Conservation (phyloP, 2,888 invertebrate species). For the Pocota personata region DNA sequence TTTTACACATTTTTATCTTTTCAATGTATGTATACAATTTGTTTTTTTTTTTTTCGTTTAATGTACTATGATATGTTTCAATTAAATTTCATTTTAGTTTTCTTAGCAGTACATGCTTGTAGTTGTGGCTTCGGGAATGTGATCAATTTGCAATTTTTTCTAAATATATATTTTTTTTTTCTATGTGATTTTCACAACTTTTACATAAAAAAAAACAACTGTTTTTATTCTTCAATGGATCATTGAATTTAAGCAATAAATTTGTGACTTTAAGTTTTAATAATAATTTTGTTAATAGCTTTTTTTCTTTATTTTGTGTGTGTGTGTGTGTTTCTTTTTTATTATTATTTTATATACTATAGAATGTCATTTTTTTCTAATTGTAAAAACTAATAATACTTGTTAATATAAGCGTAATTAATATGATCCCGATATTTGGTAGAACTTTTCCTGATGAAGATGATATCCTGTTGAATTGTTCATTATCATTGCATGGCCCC, state of each 20-base stretch:
- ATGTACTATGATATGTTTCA: conserved; percentile 61
- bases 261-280: conserved; percentile 27
- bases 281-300: conserved; percentile 19
- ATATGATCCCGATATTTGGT: conserved; percentile 59
- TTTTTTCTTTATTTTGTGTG: conserved; percentile 27
- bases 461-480: conserved; percentile 73
- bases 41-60: conserved; percentile 4
- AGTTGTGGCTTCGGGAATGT: not conserved
- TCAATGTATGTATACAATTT: not conserved
- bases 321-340: conserved; percentile 59
- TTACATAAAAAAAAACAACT: conserved; percentile 25
- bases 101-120: conserved; percentile 20
- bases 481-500: conserved; percentile 66
- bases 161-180: conserved; percentile 46
- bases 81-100: conserved; percentile 58
- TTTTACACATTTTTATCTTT: conserved; percentile 11
- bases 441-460: conserved; percentile 64
- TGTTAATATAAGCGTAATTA: conserved; percentile 69
- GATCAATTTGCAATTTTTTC: conserved; percentile 60
- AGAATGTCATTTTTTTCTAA: conserved; percentile 38
- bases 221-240: not conserved
- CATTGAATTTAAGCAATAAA: conserved; percentile 15
- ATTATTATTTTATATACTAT: conserved; percentile 52
- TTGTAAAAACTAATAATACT: conserved; percentile 66
- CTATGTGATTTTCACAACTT: conserved; percentile 45